Evolutionary conservation across 1,140 invertebrate genomes (phyloP), one percentile per base, ranked within the genome.

Genomic region (Galleria mellonella): DNA sequence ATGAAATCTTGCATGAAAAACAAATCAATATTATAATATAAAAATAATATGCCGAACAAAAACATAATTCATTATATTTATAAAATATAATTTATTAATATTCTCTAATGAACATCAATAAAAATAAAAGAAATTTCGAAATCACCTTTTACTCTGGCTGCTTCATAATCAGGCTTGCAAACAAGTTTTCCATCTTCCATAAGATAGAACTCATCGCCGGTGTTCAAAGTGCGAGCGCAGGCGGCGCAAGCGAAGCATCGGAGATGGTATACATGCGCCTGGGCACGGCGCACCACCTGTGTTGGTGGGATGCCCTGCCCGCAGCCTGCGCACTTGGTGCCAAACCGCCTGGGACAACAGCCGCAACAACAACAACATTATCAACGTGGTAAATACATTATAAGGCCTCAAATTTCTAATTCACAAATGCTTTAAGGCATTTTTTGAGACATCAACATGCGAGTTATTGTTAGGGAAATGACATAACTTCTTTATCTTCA

Each of bases 151-250:
- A 94, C 93, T 85, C 96, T 96, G 27, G 96, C 96, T 12, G 96
- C 93, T 77, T 98, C 95, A 86, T 98, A 99, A 85, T 99, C 98
- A 0, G 95, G 92, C 79, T 98, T 99, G 87, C 98, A 99, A 32
- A 99, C 96, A 39, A 99, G 91, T 85, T 97, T 98, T 47, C 96
- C 92, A 86, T 99, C 97, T 76, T 99, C 97, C 93, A 99, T 97
- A 28, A 99, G 92, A 78, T 99, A 98, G 84, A 98, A 98, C 75
- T 99, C 97, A 78, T 99, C 98, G 0, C 97, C 98, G 1, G 98
- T 99, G 76, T 97, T 97, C 38, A 99, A 91, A 61, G 97, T 96
- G 50, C 97, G 89, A 9, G 94, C 94, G 85, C 98, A 99, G 69
- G 98, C 94, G 55, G 95, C 93, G 82, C 98, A 99, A 3, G 94